phyloP scores from a whole-genome alignment of 2,797 vertebrate genomes.

The Artibeus jamaicensis region DNA sequence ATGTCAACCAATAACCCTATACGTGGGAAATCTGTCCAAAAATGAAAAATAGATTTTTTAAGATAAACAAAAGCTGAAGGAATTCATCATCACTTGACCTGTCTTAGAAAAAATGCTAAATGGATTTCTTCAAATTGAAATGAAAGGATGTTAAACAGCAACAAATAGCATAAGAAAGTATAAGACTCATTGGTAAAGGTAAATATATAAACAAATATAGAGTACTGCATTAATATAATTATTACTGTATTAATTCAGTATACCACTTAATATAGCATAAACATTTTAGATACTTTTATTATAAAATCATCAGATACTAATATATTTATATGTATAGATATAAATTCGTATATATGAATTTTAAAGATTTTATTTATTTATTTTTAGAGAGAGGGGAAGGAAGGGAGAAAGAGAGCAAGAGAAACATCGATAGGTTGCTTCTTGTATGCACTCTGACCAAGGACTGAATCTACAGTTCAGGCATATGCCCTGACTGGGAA shows the following conservation, averaged over 20 bases:
- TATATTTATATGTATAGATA: not conserved
- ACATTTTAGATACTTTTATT: not conserved
- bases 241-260: not conserved
- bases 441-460: no score
- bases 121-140: not conserved
- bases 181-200: not conserved
- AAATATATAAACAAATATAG: not conserved
- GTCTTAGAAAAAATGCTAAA: not conserved
- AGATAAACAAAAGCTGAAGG: not conserved
- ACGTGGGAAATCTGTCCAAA: not conserved
- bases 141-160: not conserved
- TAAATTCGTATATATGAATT: not conserved
- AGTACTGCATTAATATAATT: not conserved
- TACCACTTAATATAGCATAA: not conserved
- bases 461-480: no score
- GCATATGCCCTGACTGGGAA: no score
- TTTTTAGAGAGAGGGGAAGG: no score
- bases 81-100: not conserved
- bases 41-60: not conserved
- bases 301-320: not conserved
- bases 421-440: no score
- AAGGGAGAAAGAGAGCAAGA: no score
- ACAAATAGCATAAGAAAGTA: not conserved
- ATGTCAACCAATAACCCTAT: not conserved
- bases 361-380: not conserved